Evolutionary conservation across 2,113 vertebrate species (phyloP).

Genomic region (Nycticryphes semicollaris): DNA sequence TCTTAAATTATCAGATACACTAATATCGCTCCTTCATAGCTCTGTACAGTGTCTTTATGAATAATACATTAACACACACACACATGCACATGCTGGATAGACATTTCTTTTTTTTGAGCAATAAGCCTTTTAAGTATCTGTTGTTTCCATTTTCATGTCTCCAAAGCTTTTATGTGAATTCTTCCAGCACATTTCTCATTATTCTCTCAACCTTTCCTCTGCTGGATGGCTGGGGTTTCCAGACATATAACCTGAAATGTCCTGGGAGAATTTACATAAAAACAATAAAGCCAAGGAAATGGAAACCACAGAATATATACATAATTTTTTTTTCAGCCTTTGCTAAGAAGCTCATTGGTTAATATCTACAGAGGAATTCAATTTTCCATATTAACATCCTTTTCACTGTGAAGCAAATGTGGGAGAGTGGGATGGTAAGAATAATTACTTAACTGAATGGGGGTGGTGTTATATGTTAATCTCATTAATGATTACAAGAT

Average conservation of each 20-base stretch:
- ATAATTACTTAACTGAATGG: conserved; percentile 53
- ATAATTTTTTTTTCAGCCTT: conserved; percentile 42
- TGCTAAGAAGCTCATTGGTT: conserved; percentile 39
- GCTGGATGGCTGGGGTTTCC: conserved; percentile 74
- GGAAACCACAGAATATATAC: conserved; percentile 70
- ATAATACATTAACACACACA: neutral
- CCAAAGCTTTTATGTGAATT: conserved; percentile 80
- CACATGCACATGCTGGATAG: conserved; percentile 15
- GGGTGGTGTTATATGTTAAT: conserved; percentile 63
- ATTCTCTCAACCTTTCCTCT: conserved; percentile 72
- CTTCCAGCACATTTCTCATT: conserved; percentile 81
- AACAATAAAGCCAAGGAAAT: conserved; percentile 75
- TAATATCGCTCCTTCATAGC: neutral
- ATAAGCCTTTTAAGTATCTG: conserved; percentile 74
- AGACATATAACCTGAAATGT: conserved; percentile 79
- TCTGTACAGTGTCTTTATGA: neutral
- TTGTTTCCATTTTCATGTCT: conserved; percentile 81
- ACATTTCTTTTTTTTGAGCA: conserved; percentile 21
- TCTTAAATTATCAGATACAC: neutral
- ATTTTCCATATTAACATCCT: conserved; percentile 68
- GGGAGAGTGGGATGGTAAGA: conserved; percentile 29
- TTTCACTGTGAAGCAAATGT: conserved; percentile 42
- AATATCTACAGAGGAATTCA: conserved; percentile 56
- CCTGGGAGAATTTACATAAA: conserved; percentile 78
- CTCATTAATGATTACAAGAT: conserved; percentile 58